A percentile compares a stretch with the other conserved stretches of the same genome.
Conservation (phyloP, 2,888 invertebrate genomes). For the Watsonalla cultraria region DNA sequence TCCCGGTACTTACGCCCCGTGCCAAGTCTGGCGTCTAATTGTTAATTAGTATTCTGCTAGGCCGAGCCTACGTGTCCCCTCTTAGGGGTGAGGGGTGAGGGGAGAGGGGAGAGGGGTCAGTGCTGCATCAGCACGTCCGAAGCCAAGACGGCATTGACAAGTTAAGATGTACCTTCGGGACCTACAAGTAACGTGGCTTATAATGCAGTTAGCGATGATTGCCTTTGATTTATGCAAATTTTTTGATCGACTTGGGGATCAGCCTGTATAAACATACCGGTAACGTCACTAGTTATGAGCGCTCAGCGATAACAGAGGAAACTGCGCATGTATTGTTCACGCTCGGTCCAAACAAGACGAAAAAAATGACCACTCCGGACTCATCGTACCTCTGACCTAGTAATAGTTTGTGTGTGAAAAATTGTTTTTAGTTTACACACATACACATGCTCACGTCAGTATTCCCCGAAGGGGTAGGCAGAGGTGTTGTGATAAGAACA, state of each 20-base stretch:
- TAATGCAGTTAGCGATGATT: not conserved
- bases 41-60: constrained; percentile 69
- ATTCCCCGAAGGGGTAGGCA: no score
- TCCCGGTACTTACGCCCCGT: constrained; percentile 11
- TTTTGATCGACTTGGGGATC: not conserved
- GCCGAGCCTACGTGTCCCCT: constrained; percentile 61
- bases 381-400: no score
- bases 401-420: no score
- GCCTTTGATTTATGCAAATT: not conserved
- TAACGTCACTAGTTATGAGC: no score
- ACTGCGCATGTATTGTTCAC: no score
- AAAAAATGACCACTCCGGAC: no score
- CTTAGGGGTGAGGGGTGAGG: constrained; percentile 19
- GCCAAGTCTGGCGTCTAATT: constrained; percentile 49
- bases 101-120: constrained; percentile 26
- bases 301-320: no score
- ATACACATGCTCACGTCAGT: no score
- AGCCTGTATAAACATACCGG: no score
- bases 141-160: constrained; percentile 52
- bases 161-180: constrained; percentile 48
- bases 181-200: not conserved
- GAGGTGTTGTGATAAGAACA: no score
- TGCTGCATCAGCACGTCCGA: constrained; percentile 44
- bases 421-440: no score
- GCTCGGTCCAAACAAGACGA: no score